Conservation (phyloP, 2,888 invertebrate species). For the Zaprionus lineosus region DNA sequence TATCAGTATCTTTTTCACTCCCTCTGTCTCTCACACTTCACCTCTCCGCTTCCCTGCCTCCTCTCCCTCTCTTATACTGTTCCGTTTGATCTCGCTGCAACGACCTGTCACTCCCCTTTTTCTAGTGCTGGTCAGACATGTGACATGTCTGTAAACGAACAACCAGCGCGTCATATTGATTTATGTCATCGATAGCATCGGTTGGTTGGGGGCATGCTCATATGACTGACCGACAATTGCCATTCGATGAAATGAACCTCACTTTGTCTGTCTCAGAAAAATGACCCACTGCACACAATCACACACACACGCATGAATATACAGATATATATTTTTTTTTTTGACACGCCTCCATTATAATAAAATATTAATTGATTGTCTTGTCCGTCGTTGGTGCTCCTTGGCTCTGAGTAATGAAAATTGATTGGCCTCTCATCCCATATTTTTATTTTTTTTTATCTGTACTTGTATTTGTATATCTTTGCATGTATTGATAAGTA, state of each 20-base stretch:
- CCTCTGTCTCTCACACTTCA: not conserved
- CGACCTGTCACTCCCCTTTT: conserved; percentile 11
- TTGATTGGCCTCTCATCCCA: no score
- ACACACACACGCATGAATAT: not conserved
- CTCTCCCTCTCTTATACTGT: no score
- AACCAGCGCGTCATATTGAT: conserved; percentile 59
- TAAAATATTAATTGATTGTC: conserved; percentile 56
- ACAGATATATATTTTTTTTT: conserved; percentile 30
- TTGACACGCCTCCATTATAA: conserved; percentile 52
- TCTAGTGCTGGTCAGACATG: conserved; percentile 12
- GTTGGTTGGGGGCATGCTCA: conserved; percentile 10
- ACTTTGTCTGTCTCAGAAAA: conserved; percentile 26
- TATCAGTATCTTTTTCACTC: conserved; percentile 3
- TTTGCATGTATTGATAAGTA: no score
- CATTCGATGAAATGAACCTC: conserved; percentile 40
- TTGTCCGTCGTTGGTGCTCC: no score
- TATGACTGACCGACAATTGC: not conserved
- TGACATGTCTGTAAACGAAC: conserved; percentile 49
- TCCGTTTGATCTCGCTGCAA: not conserved
- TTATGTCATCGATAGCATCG: conserved; percentile 46
- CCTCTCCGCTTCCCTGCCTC: conserved; percentile 10
- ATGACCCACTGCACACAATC: conserved; percentile 5
- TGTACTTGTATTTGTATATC: no score
- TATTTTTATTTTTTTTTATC: no score
- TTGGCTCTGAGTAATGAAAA: no score